Evolutionary conservation across 1,140 invertebrate genomes (phyloP), one percentile per base, ranked within the genome.

Genomic region (Aleiodes sp.): DNA sequence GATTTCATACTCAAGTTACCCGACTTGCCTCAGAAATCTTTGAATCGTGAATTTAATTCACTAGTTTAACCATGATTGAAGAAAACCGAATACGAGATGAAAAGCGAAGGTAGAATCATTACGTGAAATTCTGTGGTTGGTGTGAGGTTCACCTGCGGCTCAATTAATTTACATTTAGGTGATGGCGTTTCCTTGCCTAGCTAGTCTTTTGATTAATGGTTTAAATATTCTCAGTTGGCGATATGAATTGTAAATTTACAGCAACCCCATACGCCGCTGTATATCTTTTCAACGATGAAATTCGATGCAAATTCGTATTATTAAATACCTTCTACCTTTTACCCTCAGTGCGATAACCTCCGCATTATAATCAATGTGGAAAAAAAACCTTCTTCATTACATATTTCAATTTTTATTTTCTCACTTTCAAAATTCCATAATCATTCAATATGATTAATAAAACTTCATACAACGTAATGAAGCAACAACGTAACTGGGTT

Each of bases 161-260:
- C 74, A 68, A 79, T 79, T 79, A 77, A 78, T 80, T 76, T 76
- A 76, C 77, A 78, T 76, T 78, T 70, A 68, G 52, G 21, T 46
- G 16, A 14, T 35, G 31, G 12, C 29, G 29, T 31, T 62, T 62
- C 31, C 31, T 31, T 14, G 43, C 26, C 39, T 10, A 29, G 41
- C 60, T 69, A 52, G 59, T 68, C 70, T 60, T 74, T 78, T 81
- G 76, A 81, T 80, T 80, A 80, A 81, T 81, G 75, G 76, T 65
- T 77, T 77, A 78, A 81, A 80, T 78, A 81, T 78, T 77, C 79
- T 62, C 70, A 59, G 52, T 69, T 62, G 60, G 56, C 71, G 73
- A 78, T 81, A 80, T 81, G 79, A 81, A 81, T 81, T 81, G 80
- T 79, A 81, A 80, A 81, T 80, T 80, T 70, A 26, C 21, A 33